Base-by-base conservation (phyloP, 2,797 vertebrate species). In the Okamejei kenojei region DNA sequence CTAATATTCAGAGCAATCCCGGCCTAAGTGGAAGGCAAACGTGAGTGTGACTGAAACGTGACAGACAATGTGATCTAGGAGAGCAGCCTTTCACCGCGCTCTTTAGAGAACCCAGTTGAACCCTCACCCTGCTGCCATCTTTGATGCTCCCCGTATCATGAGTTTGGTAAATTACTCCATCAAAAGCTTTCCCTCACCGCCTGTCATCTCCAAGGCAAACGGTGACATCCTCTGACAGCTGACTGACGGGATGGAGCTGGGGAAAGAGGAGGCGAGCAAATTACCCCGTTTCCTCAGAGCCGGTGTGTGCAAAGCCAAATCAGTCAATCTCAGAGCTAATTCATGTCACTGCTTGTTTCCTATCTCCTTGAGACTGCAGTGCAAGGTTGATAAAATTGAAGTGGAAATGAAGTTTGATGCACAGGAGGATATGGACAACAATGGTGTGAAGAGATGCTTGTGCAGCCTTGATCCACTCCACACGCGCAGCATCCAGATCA, bases 371-470 rank as follows among this genome's bases (percentile, higher is more conserved):
- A 97, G 95, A 97, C 97, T 97, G 95, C 95, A 97, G 97, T 94
- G 96, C 97, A 97, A 97, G 97, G 97, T 97, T 98, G 98, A 98
- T 98, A 98, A 98, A 98, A 98, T 98, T 98, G 97, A 98, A 99
- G 98, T 98, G 98, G 97, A 98, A 98, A 99, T 98, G 98, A 98
- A 98, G 97, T 98, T 97, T 96, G 97, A 97, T 96, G 97, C 97
- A 97, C 97, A 94, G 95, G 97, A 98, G 97, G 96, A 97, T 97
- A 96, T 95, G 94, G 94, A 96, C 96, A 96, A 97, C 96, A 97
- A 97, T 96, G 95, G 96, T 94, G 95, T 95, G 93, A 94, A 95
- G 95, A 96, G 97, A 95, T 95, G 95, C 94, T 95, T 95, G 96
- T 96, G 95, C 95, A 96, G 95, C 95, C 94, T 93, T 95, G 96